Percentiles rank a stretch among this genome's conserved stretches.
phyloP scores from a whole-genome alignment of 1,140 invertebrate species.

The Drosophila tani region DNA sequence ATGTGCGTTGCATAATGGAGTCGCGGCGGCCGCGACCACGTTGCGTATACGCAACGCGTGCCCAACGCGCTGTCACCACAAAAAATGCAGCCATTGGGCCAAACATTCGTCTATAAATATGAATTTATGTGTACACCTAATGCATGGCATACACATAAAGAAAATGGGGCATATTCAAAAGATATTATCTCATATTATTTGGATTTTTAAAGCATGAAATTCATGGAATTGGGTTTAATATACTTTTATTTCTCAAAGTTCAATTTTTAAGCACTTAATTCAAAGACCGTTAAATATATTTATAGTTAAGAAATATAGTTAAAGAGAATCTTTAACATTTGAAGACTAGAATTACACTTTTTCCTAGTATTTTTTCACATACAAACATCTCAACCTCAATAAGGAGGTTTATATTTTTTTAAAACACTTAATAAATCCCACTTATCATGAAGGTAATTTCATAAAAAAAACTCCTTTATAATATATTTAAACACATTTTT shows the following conservation, averaged over 20 bases:
- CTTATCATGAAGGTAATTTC: not conserved
- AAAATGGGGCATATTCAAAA: not conserved
- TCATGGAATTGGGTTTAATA: not conserved
- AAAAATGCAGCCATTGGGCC: constrained; percentile 22
- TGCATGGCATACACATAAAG: not conserved
- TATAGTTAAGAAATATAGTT: not conserved
- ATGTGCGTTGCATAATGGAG: constrained; percentile 68
- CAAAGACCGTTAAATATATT: no score
- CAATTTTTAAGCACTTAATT: no score
- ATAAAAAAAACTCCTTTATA: not conserved
- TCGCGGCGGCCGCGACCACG: constrained; percentile 12
- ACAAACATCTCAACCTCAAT: not conserved
- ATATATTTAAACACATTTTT: not conserved
- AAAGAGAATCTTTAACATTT: not conserved
- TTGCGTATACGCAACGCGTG: constrained; percentile 55
- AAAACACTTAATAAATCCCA: not conserved
- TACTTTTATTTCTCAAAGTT: not conserved
- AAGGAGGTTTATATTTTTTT: no score
- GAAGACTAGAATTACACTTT: not conserved
- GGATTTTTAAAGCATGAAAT: not conserved
- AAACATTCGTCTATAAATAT: constrained; percentile 42
- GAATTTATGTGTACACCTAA: constrained; percentile 33
- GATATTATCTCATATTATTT: not conserved
- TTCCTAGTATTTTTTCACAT: not conserved
- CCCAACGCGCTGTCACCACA: constrained; percentile 3